phyloP scores from a whole-genome alignment of 1,140 invertebrate genomes.

The Brachionus asplanchnoidis region DNA sequence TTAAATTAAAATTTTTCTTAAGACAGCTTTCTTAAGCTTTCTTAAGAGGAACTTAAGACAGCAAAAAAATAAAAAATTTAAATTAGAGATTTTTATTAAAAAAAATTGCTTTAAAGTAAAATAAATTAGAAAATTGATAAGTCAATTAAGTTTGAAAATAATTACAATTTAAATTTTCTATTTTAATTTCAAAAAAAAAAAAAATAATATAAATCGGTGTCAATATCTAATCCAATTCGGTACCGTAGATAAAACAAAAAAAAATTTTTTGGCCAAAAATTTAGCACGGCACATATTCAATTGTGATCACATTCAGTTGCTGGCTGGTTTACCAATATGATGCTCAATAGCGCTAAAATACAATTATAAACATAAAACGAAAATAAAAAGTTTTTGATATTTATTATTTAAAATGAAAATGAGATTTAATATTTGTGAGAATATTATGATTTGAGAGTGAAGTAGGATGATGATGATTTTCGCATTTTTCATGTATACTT shows the following conservation, averaged over 20 bases:
- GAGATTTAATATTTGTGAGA: constrained; percentile 5
- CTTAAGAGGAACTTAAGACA: too few relatives aligned
- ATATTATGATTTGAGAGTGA: not conserved
- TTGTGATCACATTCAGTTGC: not conserved
- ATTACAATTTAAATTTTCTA: not conserved
- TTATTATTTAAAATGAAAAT: constrained; percentile 27
- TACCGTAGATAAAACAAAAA: not conserved
- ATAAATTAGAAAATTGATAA: not conserved
- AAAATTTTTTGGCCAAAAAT: not conserved
- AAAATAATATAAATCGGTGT: not conserved
- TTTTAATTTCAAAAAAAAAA: not conserved
- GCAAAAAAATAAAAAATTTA: not conserved
- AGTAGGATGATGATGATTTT: not conserved
- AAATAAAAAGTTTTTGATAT: not conserved
- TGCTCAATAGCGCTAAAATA: not conserved
- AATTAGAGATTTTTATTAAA: not conserved
- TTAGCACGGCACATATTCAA: not conserved
- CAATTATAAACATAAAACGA: not conserved
- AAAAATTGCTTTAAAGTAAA: not conserved
- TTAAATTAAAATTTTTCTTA: too few relatives aligned
- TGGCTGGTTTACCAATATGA: not conserved
- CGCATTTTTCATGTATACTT: not conserved
- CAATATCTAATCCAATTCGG: not conserved
- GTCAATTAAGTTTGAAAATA: not conserved
- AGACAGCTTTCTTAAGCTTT: too few relatives aligned